Evolutionary conservation across 2,113 vertebrate species (phyloP).

Genomic region (Taxidea taxus): DNA sequence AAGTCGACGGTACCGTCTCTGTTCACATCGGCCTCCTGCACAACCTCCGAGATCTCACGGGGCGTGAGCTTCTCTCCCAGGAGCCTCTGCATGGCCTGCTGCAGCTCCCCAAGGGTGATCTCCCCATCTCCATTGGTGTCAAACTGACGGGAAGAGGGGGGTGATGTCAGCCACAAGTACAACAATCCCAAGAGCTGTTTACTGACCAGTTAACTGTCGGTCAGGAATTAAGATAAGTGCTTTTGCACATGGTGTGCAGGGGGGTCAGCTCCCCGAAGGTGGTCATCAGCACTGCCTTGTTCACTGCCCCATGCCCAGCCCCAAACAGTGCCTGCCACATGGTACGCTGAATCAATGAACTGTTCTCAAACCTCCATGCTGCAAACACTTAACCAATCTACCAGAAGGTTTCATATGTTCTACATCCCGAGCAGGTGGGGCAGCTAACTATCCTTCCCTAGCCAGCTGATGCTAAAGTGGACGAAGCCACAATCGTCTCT

Average conservation of each 20-base stretch:
- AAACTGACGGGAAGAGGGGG: slow-evolving; percentile 79
- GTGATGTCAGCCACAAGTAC: fast-evolving
- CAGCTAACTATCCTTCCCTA: not conserved
- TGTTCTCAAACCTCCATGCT: not conserved
- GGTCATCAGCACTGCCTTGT: not conserved
- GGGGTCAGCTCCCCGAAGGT: not conserved
- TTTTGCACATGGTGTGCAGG: fast-evolving
- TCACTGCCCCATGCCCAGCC: not conserved
- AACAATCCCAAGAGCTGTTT: no score
- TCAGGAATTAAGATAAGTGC: not conserved
- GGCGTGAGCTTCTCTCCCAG: slow-evolving; percentile 87
- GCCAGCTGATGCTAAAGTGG: not conserved
- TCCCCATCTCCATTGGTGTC: slow-evolving; percentile 89
- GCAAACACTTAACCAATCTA: not conserved
- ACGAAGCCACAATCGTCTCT: not conserved
- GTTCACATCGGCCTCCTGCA: slow-evolving; percentile 88
- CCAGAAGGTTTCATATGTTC: not conserved
- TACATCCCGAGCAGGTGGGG: fast-evolving
- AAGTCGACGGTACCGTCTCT: slow-evolving; percentile 92
- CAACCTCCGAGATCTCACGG: slow-evolving; percentile 86
- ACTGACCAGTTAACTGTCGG: not conserved
- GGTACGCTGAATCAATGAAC: not conserved
- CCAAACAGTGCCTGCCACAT: not conserved
- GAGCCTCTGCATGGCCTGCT: slow-evolving; percentile 87
- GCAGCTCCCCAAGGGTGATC: slow-evolving; percentile 88